A percentile compares a stretch with the other conserved stretches of the same genome.
These are phyloP conservation scores for Hoplodrina ambigua DNA, from an alignment of 2,888 invertebrate genomes.

Conservation along the genomic window DNA sequence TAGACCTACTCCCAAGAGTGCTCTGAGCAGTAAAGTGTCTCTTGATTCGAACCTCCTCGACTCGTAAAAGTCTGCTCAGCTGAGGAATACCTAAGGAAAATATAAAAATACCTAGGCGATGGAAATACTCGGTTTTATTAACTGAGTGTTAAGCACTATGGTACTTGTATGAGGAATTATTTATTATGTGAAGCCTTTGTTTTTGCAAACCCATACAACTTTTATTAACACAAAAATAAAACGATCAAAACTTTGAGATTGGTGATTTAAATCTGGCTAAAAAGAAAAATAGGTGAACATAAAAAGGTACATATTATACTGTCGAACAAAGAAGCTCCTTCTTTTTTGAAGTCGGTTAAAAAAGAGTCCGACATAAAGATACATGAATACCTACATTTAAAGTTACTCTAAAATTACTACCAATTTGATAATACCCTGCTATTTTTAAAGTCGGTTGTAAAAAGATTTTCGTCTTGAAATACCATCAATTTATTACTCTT, in stretches of 20 bases:
- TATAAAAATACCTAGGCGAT: constrained; percentile 65
- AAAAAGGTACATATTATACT: no score
- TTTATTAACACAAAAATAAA: neutral
- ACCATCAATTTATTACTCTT: no score
- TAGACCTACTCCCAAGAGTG: constrained; percentile 73
- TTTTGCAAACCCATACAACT: neutral
- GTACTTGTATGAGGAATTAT: neutral
- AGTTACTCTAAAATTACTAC: no score
- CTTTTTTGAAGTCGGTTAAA: no score
- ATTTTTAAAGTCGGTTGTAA: no score
- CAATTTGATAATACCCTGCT: no score
- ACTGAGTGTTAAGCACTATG: constrained; percentile 28
- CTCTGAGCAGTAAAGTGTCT: constrained; percentile 78
- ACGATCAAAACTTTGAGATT: neutral
- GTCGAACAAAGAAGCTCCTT: no score
- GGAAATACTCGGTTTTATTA: constrained; percentile 61
- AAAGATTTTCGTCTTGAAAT: no score
- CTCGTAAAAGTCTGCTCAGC: constrained; percentile 74
- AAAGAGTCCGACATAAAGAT: neutral
- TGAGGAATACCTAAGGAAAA: constrained; percentile 61
- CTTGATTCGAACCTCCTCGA: constrained; percentile 74
- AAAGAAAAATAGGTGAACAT: neutral
- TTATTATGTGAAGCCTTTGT: constrained; percentile 4
- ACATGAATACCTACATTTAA: no score
- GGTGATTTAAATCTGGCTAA: constrained; percentile 12